Evolutionary conservation across 2,113 vertebrate species (phyloP).

Genomic region (Octodon degus): DNA sequence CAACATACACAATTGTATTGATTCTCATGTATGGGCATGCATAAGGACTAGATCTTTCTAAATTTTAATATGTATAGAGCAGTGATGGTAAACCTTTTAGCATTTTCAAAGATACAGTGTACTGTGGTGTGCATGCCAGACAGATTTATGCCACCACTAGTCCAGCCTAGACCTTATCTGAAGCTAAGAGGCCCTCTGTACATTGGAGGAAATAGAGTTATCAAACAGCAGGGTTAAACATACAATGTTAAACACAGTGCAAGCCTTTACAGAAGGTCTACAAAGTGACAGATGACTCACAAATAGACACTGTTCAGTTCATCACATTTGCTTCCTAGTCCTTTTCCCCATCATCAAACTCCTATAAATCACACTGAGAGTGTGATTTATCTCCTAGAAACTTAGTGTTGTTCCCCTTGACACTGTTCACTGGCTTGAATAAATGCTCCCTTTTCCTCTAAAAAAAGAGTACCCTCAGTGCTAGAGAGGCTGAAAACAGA

Average conservation of each 20-base stretch:
- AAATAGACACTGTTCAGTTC: not conserved
- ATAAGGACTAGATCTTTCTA: not conserved
- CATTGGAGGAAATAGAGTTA: not conserved
- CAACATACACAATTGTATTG: not conserved
- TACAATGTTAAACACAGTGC: not conserved
- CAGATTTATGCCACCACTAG: too few species aligned
- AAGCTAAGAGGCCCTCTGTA: not conserved
- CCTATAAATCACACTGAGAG: too few species aligned
- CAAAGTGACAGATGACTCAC: not conserved
- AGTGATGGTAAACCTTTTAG: not conserved
- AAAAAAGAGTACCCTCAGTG: too few species aligned
- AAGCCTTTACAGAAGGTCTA: not conserved
- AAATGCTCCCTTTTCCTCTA: too few species aligned
- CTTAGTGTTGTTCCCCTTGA: not conserved
- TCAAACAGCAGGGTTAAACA: not conserved
- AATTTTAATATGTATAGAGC: not conserved
- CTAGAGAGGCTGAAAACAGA: too few species aligned
- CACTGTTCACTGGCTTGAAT: too few species aligned
- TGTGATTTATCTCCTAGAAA: too few species aligned
- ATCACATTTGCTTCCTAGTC: not conserved
- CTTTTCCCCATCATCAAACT: not conserved
- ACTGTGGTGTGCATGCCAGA: too few species aligned
- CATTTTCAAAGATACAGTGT: not conserved
- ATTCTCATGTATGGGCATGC: not conserved
- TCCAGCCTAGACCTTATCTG: not conserved